Conservation (phyloP, 2,888 invertebrate species). For the Oscheius onirici region DNA sequence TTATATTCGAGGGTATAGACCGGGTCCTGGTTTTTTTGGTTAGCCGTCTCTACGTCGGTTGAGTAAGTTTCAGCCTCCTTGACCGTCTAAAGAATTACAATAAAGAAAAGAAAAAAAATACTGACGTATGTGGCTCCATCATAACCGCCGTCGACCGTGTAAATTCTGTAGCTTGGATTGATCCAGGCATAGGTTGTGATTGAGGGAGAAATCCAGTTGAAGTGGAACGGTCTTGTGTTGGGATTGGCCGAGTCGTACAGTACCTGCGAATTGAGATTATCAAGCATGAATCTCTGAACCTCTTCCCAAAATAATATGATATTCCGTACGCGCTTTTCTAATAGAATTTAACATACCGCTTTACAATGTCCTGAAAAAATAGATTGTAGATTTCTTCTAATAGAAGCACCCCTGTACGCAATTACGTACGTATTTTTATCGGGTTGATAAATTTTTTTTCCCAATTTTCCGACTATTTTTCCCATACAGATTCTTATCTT, state of each 20-base stretch:
- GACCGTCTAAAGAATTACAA: constrained; percentile 47
- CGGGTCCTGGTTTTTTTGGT: constrained; percentile 51
- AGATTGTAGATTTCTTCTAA: too few relatives aligned
- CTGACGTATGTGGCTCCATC: constrained; percentile 66
- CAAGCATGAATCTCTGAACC: too few relatives aligned
- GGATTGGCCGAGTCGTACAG: constrained; percentile 60
- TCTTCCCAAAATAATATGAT: too few relatives aligned
- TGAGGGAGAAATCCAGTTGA: constrained; percentile 80
- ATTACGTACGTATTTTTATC: too few relatives aligned
- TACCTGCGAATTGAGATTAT: too few relatives aligned
- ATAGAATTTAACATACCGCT: too few relatives aligned
- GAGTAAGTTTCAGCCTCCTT: constrained; percentile 60
- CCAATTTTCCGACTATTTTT: too few relatives aligned
- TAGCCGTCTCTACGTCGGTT: constrained; percentile 57
- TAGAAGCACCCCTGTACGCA: too few relatives aligned
- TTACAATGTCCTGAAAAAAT: too few relatives aligned
- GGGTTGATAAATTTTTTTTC: too few relatives aligned
- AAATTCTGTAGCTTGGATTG: constrained; percentile 92
- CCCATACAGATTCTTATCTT: too few relatives aligned
- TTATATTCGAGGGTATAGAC: constrained; percentile 54
- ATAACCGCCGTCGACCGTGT: constrained; percentile 88
- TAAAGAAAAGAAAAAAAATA: background rate
- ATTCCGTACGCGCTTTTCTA: too few relatives aligned
- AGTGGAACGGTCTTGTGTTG: constrained; percentile 56
- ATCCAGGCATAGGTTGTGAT: constrained; percentile 81